phyloP scores from a whole-genome alignment of 2,888 invertebrate genomes.

The Lottia scabra region DNA sequence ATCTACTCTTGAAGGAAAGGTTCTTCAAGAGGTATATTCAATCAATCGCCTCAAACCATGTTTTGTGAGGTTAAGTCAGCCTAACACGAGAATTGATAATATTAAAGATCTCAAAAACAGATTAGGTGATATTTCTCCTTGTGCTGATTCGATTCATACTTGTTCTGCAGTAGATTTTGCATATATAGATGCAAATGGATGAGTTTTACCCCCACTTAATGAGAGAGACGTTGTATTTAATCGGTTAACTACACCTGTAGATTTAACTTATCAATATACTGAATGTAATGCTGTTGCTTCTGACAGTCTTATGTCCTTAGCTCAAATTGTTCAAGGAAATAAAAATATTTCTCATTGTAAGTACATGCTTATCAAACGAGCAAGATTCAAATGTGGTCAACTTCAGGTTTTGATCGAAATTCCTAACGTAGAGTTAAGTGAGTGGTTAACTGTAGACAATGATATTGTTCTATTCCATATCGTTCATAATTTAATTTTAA shows the following conservation, averaged over 20 bases:
- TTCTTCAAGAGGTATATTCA: background rate
- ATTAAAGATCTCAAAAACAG: background rate
- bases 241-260: no score
- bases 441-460: no score
- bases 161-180: background rate
- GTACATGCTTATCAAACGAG: no score
- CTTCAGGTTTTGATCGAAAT: no score
- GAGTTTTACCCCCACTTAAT: background rate
- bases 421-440: no score
- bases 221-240: background rate
- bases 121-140: background rate
- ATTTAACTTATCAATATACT: background rate
- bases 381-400: no score
- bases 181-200: background rate
- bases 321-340: background rate
- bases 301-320: background rate
- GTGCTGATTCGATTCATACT: no score
- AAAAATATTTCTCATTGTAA: background rate
- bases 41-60: background rate
- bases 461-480: no score
- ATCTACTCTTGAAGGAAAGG: background rate
- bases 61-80: background rate
- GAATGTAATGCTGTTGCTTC: no score
- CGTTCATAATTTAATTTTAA: background rate
- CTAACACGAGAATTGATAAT: background rate